Percentiles rank a stretch among this genome's conserved stretches.
phyloP scores from a whole-genome alignment of 2,797 vertebrate genomes.

The Rachycentron canadum region DNA sequence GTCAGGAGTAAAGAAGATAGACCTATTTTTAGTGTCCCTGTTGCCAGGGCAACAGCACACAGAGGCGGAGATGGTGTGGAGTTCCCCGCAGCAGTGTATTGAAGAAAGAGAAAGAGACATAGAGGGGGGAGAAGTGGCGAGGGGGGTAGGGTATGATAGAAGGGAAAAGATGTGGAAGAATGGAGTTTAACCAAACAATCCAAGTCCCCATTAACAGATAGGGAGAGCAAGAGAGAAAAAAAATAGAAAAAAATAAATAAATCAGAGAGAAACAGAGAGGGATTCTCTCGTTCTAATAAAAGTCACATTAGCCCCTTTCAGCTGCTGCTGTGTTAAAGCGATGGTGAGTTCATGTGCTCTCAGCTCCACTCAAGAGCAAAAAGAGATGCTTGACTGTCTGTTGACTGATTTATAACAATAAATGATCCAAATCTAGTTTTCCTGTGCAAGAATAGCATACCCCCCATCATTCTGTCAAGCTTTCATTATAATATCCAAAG shows the following conservation, averaged over 20 bases:
- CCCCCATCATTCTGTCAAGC: constrained; percentile 18
- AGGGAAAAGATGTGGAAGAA: constrained; percentile 34
- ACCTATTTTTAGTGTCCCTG: constrained; percentile 90
- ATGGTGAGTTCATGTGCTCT: constrained; percentile 43
- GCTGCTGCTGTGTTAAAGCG: constrained; percentile 49
- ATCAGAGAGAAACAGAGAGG: not conserved
- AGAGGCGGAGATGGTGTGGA: constrained; percentile 84
- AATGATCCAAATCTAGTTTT: constrained; percentile 14
- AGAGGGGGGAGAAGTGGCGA: constrained; percentile 57
- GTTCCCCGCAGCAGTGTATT: constrained; percentile 85
- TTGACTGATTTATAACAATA: constrained; percentile 28
- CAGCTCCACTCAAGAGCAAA: constrained; percentile 47
- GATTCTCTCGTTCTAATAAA: constrained; percentile 17
- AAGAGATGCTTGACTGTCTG: constrained; percentile 49
- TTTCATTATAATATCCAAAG: not conserved
- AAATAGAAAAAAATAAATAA: constrained; percentile 1
- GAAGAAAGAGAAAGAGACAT: constrained; percentile 78
- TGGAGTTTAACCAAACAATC: constrained; percentile 44
- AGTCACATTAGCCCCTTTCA: constrained; percentile 43
- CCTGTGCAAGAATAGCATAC: constrained; percentile 5
- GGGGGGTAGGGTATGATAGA: constrained; percentile 19
- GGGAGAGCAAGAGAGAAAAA: not conserved
- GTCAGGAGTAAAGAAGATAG: constrained; percentile 87
- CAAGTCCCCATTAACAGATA: constrained; percentile 27
- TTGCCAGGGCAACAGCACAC: constrained; percentile 88